Evolutionary conservation across 30 jellyfish, hydroid and myxozoan species (phyloP).

Genomic region (Catostylus mosaicus): DNA sequence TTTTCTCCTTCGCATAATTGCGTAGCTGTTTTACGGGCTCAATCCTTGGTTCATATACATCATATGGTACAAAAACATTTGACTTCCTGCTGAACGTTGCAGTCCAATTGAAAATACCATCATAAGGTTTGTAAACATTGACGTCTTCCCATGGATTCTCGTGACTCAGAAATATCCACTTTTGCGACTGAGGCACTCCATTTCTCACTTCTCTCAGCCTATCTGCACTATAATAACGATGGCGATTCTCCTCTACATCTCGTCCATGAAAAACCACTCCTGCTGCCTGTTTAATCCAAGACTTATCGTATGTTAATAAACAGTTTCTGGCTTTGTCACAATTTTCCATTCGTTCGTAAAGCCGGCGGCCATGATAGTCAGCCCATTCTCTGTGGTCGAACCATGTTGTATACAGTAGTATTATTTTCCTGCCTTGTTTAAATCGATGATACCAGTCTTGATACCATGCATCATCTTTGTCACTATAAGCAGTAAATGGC

Average conservation of each 20-base stretch:
- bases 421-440: constrained; percentile 40
- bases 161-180: constrained; percentile 95
- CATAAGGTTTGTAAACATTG: constrained; percentile 63
- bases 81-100: constrained; percentile 80
- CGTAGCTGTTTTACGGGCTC: neutral
- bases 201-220: constrained; percentile 36
- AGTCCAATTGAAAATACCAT: constrained; percentile 93
- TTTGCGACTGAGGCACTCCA: constrained; percentile 57
- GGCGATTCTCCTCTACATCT: constrained; percentile 46
- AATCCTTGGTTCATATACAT: neutral
- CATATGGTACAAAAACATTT: constrained; percentile 49
- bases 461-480: neutral
- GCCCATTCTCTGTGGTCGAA: constrained; percentile 61
- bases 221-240: constrained; percentile 39
- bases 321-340: constrained; percentile 71
- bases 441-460: constrained; percentile 39
- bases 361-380: constrained; percentile 33
- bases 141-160: constrained; percentile 72
- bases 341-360: constrained; percentile 43
- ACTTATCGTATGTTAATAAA: constrained; percentile 72
- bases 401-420: constrained; percentile 81
- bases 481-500: constrained; percentile 6
- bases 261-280: constrained; percentile 85
- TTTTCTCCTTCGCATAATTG: constrained; percentile 81
- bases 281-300: constrained; percentile 59